Conservation (phyloP, 2,888 invertebrate species). For the Girardia tigrina region DNA sequence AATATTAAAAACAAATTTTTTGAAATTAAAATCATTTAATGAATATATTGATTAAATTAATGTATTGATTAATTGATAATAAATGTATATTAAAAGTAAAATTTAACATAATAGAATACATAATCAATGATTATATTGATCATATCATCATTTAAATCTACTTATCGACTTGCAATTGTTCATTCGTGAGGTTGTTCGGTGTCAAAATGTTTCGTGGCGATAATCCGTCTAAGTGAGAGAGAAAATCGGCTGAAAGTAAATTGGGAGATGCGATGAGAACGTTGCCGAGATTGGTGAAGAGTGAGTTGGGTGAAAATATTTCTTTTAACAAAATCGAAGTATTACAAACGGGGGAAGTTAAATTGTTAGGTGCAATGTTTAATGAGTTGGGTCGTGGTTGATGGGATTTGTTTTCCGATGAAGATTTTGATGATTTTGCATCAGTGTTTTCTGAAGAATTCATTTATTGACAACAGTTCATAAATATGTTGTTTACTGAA, state of each 20-base stretch:
- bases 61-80: no score
- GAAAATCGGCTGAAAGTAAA: no score
- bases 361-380: neutral
- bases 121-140: no score
- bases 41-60: no score
- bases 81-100: no score
- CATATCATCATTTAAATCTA: no score
- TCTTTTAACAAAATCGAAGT: neutral
- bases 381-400: neutral
- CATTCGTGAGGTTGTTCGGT: neutral
- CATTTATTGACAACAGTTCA: neutral
- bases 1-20: neutral
- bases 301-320: neutral
- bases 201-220: neutral
- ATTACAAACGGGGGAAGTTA: neutral
- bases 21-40: neutral
- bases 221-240: neutral
- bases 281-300: neutral
- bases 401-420: neutral
- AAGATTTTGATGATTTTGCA: neutral
- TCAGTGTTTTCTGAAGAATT: neutral
- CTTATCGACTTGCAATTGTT: constrained; percentile 6
- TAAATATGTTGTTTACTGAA: neutral
- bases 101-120: no score
- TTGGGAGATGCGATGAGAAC: neutral